phyloP scores from a whole-genome alignment of 2,797 vertebrate species.

The Amphiprion clarkii region DNA sequence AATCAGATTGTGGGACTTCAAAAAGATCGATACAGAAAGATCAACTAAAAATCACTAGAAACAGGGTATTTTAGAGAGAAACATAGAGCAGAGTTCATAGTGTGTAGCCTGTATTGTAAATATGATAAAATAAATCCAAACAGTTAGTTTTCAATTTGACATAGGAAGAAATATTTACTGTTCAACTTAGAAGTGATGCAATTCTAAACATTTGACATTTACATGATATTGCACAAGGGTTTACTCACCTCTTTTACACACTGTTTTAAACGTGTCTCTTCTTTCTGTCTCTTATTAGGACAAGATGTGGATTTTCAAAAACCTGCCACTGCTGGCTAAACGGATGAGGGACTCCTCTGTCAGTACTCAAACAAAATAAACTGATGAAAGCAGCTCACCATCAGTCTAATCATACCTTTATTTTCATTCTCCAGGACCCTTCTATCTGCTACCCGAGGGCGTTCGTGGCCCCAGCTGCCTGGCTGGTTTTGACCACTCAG shows the following conservation, averaged over 20 bases:
- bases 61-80: no score
- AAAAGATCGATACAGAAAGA: no score
- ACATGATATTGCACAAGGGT: no score
- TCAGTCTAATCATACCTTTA: constrained; percentile 8
- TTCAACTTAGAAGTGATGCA: no score
- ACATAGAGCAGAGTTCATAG: no score
- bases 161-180: background rate
- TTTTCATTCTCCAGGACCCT: constrained; percentile 52
- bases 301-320: constrained; percentile 66
- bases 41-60: no score
- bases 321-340: constrained; percentile 65
- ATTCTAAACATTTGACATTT: no score
- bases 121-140: no score
- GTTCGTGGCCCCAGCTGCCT: constrained; percentile 71
- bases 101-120: no score
- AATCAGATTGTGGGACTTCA: no score
- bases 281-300: constrained; percentile 35
- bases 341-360: constrained; percentile 73
- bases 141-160: no score
- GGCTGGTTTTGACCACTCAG: constrained; percentile 43
- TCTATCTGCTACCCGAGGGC: constrained; percentile 73
- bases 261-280: background rate
- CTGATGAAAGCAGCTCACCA: background rate
- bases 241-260: no score
- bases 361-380: constrained; percentile 48